Conservation (phyloP, 1,140 invertebrate genomes). For the Zaprionus ornatus region DNA sequence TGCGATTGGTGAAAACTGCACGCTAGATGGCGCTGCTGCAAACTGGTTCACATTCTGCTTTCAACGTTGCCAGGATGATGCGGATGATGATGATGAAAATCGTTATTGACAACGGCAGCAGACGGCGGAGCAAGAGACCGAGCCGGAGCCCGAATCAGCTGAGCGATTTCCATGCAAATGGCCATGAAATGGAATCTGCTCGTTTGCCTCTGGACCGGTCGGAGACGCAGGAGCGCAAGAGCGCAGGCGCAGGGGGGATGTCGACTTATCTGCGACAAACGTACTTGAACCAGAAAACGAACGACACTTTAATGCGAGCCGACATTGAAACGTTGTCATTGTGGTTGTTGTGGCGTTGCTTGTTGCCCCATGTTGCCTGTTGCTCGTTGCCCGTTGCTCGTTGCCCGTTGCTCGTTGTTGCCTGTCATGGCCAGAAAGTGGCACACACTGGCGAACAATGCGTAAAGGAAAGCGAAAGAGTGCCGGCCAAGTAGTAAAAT, state of each 20-base stretch:
- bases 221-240: slow-evolving; percentile 32
- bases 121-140: slow-evolving; percentile 4
- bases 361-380: slow-evolving; percentile 28
- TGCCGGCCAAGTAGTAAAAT: slow-evolving; percentile 50
- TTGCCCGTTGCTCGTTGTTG: slow-evolving; percentile 15
- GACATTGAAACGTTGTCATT: slow-evolving; percentile 74
- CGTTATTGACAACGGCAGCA: slow-evolving; percentile 82
- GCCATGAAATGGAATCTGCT: slow-evolving; percentile 79
- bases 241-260: no score
- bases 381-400: not conserved
- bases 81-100: slow-evolving; percentile 76
- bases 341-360: slow-evolving; percentile 6
- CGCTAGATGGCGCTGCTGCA: slow-evolving; percentile 53
- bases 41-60: slow-evolving; percentile 77
- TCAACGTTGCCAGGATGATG: slow-evolving; percentile 62
- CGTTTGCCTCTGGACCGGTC: slow-evolving; percentile 35
- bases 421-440: slow-evolving; percentile 50
- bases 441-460: slow-evolving; percentile 51
- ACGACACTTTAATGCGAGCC: slow-evolving; percentile 80
- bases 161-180: slow-evolving; percentile 79
- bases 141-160: slow-evolving; percentile 24
- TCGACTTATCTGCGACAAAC: slow-evolving; percentile 59
- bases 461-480: slow-evolving; percentile 55
- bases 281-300: slow-evolving; percentile 81
- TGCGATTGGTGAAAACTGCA: slow-evolving; percentile 70